These are phyloP conservation scores for Muricea muricata DNA, from an alignment of 92 coral and sea anemone genomes.

Conservation along the genomic window DNA sequence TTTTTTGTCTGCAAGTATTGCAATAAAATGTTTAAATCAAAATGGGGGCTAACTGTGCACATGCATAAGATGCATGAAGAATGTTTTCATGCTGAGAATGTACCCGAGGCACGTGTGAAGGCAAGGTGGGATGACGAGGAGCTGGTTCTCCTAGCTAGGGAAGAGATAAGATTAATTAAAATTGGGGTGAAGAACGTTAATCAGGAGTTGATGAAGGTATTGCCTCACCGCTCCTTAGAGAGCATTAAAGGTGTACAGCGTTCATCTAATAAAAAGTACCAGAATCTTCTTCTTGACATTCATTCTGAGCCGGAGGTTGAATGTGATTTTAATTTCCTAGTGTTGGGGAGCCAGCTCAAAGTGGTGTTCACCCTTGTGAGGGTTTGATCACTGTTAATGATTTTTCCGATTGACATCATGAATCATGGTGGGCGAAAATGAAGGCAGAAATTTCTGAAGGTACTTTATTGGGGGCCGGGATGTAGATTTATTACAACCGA, in stretches of 20 bases:
- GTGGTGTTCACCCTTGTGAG: not conserved
- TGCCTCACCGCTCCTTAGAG: not conserved
- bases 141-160: conserved; percentile 49
- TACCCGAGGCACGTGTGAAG: conserved; percentile 34
- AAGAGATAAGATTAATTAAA: not conserved
- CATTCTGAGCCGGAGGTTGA: not conserved
- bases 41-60: conserved; percentile 36
- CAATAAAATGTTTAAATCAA: not conserved
- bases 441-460: not conserved
- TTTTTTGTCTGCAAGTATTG: conserved; percentile 34
- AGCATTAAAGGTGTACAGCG: conserved; percentile 20
- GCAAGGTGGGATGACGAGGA: conserved; percentile 58
- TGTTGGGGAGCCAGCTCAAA: not conserved
- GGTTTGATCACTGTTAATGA: not conserved
- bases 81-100: conserved; percentile 26
- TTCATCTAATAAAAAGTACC: not conserved
- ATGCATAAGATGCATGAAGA: conserved; percentile 5
- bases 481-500: not conserved
- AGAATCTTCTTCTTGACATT: not conserved
- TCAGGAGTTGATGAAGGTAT: not conserved
- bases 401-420: not conserved
- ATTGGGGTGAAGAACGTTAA: not conserved
- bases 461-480: not conserved
- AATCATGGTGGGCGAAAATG: not conserved
- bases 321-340: not conserved